Conservation (phyloP, 2,888 invertebrate species). For the Octodonta nipae region DNA sequence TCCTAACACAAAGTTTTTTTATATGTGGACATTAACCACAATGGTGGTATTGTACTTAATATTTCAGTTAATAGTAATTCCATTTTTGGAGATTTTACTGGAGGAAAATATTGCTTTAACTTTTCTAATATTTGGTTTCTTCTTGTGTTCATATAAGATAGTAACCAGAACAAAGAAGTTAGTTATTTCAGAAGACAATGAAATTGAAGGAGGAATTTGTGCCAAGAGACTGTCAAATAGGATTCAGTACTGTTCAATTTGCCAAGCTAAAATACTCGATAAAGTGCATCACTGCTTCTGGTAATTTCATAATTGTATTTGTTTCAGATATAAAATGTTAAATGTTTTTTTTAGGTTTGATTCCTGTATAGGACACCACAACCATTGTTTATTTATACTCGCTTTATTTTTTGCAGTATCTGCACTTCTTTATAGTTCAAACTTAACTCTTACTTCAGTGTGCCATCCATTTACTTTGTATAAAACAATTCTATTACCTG, state of each 20-base stretch:
- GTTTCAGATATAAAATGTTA: neutral
- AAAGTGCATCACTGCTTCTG: constrained; percentile 71
- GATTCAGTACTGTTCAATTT: constrained; percentile 69
- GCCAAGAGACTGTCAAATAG: constrained; percentile 47
- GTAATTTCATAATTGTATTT: constrained; percentile 33
- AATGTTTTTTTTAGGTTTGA: constrained; percentile 50
- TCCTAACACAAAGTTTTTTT: constrained; percentile 55
- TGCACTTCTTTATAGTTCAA: constrained; percentile 59
- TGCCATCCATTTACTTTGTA: constrained; percentile 65
- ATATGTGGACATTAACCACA: constrained; percentile 60
- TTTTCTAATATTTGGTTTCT: constrained; percentile 36
- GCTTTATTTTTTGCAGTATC: constrained; percentile 52
- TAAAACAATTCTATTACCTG: constrained; percentile 59
- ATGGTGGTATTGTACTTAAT: constrained; percentile 50
- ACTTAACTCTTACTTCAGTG: constrained; percentile 73
- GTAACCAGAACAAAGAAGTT: constrained; percentile 22
- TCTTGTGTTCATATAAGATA: constrained; percentile 35
- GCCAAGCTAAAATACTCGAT: constrained; percentile 66
- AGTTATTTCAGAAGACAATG: constrained; percentile 25
- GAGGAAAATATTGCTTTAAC: constrained; percentile 50
- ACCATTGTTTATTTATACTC: constrained; percentile 60
- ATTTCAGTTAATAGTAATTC: constrained; percentile 58
- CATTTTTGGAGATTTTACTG: constrained; percentile 54
- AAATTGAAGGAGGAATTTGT: constrained; percentile 29
- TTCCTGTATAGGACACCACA: constrained; percentile 70